These are phyloP conservation scores for Adelphocoris suturalis DNA, from an alignment of 2,888 invertebrate species.

Conservation along the genomic window DNA sequence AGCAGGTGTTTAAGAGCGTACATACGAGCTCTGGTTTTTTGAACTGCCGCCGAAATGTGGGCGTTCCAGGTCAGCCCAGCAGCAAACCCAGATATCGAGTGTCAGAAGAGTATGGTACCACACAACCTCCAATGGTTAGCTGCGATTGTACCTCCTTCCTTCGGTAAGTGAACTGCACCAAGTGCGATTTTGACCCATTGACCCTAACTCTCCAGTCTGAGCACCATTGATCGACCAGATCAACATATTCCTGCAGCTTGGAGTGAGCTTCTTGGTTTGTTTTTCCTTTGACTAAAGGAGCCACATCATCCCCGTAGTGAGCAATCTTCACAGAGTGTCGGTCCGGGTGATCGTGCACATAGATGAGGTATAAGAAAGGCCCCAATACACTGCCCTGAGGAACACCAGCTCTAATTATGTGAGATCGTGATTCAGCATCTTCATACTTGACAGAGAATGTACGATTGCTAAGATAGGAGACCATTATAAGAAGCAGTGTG, in stretches of 20 bases:
- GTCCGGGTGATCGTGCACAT: constrained; percentile 17
- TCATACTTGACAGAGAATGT: constrained; percentile 33
- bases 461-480: background rate
- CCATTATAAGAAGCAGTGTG: background rate
- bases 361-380: constrained; percentile 33
- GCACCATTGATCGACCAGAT: constrained; percentile 20
- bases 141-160: background rate
- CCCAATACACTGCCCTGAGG: constrained; percentile 58
- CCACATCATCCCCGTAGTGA: constrained; percentile 2
- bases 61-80: constrained; percentile 38
- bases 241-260: constrained; percentile 17
- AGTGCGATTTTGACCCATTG: constrained; percentile 1
- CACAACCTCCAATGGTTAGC: background rate
- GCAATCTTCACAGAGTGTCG: background rate
- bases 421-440: constrained; percentile 30
- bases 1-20: constrained; percentile 45
- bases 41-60: constrained; percentile 27
- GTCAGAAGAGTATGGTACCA: background rate
- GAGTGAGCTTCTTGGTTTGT: background rate
- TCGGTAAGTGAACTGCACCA: constrained; percentile 31
- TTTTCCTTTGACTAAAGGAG: constrained; percentile 9
- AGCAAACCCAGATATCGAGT: constrained; percentile 2
- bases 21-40: constrained; percentile 36
- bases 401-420: background rate
- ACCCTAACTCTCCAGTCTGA: constrained; percentile 38